Conservation (phyloP, 2,888 invertebrate species). For the Leptinotarsa rubiginosa region DNA sequence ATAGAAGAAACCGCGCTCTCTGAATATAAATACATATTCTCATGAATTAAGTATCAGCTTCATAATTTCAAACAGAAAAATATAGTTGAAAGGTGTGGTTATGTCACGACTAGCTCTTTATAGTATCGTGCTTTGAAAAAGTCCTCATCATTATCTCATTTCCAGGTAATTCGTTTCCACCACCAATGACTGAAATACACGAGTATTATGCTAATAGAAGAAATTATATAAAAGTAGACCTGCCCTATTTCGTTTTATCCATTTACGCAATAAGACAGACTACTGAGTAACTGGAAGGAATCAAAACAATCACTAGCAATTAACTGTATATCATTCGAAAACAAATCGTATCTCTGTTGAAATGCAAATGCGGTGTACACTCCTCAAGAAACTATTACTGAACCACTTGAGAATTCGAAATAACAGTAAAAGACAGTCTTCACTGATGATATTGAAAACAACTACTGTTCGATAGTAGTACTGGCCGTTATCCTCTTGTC, state of each 20-base stretch:
- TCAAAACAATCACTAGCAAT: slow-evolving; percentile 1
- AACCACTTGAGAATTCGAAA: slow-evolving; percentile 30
- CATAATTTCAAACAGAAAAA: neutral
- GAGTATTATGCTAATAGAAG: neutral
- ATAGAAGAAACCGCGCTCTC: too few relatives aligned
- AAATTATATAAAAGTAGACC: slow-evolving; percentile 6
- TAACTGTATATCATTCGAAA: slow-evolving; percentile 24
- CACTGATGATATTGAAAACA: slow-evolving; percentile 7
- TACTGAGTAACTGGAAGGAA: neutral
- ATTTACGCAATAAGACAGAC: neutral
- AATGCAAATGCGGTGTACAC: slow-evolving; percentile 39
- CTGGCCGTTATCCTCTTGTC: neutral
- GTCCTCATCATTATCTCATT: neutral
- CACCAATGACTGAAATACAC: neutral
- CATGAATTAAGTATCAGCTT: neutral
- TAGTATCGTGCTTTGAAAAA: neutral
- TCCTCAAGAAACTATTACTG: slow-evolving; percentile 29
- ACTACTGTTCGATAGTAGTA: neutral
- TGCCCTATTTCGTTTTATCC: neutral
- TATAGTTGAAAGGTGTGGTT: neutral
- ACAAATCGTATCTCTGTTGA: slow-evolving; percentile 13
- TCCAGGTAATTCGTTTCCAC: neutral
- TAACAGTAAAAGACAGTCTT: slow-evolving; percentile 33
- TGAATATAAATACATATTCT: too few relatives aligned
- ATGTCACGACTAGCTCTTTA: slow-evolving; percentile 2